Evolutionary conservation across 2,888 invertebrate genomes (phyloP), one percentile per base, ranked within the genome.

Genomic region (Branchellion lobata): DNA sequence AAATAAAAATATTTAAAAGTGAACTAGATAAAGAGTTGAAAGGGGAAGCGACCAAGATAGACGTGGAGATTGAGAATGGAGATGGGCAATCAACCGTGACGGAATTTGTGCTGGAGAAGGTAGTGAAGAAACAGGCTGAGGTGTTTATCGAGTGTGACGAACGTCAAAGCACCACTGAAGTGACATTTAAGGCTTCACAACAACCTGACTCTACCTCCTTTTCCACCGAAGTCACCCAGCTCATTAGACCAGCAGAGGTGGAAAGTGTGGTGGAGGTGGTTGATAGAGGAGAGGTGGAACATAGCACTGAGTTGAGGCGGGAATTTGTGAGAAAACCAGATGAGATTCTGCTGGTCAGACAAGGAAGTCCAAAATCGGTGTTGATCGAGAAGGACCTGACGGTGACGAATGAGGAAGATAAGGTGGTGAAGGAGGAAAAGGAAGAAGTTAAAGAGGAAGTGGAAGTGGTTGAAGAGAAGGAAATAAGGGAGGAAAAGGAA

Each of bases 1-100:
- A 69, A 33, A 69, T 69, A 27, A 34, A 69, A 33, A 69, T 69
- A 18, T 69, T 34, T 33, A 33, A 31, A 69, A 69, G 69, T 33
- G 33, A 69, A 8, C 14, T 69, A 3, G 69, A 31, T 5, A 34
- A 34, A 18, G 69, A 69, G 34, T 31, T 69, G 69, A 34, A 33
- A 14, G 69, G 21, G n/a, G 33, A 69, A 69, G 3, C 29, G 18
- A 69, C 14, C 5, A 31, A 33, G 18, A 34, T 69, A 3, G 27
- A 31, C n/a, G 33, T 69, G 2, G 69, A 69, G 14, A 33, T 69
- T n/a, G 69, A 69, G 8, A 69, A 5, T 69, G 27, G 14, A 33
- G 69, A 69, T 8, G 8, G 3, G 3, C 27, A 33, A 18, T 14
- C 69, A 5, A 33, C 33, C 2, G 31, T 18, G 21, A 8, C 69